Percentiles rank a stretch among this genome's conserved stretches.
Evolutionary conservation across 2,113 vertebrate species (phyloP).

Genomic region (Ailurus styani): DNA sequence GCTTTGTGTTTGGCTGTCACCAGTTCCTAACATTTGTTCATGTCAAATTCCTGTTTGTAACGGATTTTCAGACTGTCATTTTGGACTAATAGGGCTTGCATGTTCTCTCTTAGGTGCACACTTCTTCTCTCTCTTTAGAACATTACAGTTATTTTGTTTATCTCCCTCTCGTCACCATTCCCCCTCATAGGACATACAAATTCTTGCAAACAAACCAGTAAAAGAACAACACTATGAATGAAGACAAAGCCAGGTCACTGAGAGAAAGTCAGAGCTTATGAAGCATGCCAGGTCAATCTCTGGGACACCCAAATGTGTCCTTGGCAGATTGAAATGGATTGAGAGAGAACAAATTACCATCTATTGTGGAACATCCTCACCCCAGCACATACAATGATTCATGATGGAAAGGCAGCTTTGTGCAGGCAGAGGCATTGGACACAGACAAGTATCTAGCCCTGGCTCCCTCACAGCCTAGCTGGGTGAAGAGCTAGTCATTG

Average conservation of each 20-base stretch:
- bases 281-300: not conserved
- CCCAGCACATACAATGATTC: not conserved
- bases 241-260: not conserved
- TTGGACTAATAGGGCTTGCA: not conserved
- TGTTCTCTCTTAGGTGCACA: not conserved
- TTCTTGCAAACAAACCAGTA: not conserved
- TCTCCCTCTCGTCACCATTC: not conserved
- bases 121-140: not conserved
- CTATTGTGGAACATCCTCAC: not conserved
- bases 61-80: not conserved
- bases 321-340: not conserved
- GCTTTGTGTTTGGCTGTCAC: not conserved
- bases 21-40: not conserved
- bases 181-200: not conserved
- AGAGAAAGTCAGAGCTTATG: not conserved
- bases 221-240: not conserved
- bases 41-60: not conserved
- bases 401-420: not conserved
- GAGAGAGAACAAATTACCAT: not conserved
- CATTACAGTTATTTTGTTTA: not conserved
- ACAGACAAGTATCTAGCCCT: not conserved
- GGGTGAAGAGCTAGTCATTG: not conserved
- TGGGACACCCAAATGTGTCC: not conserved
- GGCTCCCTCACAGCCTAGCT: not conserved
- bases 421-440: not conserved